phyloP scores from a whole-genome alignment of 2,888 invertebrate species.

The Orchestes rusci region DNA sequence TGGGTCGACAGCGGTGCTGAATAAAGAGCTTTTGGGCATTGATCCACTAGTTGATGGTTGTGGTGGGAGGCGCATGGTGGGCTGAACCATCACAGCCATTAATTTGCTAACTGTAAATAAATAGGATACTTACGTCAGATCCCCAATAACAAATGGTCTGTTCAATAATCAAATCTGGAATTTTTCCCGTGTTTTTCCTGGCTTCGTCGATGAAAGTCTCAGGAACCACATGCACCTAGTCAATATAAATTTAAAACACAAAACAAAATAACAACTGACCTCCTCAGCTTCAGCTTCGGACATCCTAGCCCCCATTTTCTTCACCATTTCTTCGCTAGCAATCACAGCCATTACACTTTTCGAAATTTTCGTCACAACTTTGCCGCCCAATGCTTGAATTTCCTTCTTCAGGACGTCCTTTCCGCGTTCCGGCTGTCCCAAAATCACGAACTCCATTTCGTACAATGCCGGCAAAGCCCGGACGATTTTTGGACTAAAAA shows the following conservation, averaged over 20 bases:
- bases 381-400: slow-evolving; percentile 71
- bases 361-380: slow-evolving; percentile 56
- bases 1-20: slow-evolving; percentile 88
- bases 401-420: slow-evolving; percentile 60
- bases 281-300: slow-evolving; percentile 56
- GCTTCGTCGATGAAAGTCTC: slow-evolving; percentile 66
- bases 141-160: slow-evolving; percentile 80
- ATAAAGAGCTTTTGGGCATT: too few species aligned
- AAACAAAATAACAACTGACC: too few species aligned
- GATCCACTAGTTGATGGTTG: slow-evolving; percentile 37
- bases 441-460: slow-evolving; percentile 68
- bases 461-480: slow-evolving; percentile 63
- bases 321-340: slow-evolving; percentile 60
- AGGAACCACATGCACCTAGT: slow-evolving; percentile 72
- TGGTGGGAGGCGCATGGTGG: slow-evolving; percentile 36
- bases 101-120: too few species aligned
- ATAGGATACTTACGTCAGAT: slow-evolving; percentile 58
- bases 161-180: slow-evolving; percentile 59
- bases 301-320: slow-evolving; percentile 60
- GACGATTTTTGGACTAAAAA: slow-evolving; percentile 55
- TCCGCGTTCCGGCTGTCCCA: slow-evolving; percentile 48
- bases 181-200: slow-evolving; percentile 53
- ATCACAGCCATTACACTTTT: slow-evolving; percentile 68
- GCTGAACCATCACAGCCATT: slow-evolving; percentile 30
- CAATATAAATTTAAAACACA: too few species aligned